Conservation (phyloP, 2,888 invertebrate species). For the Agrotis segetum region DNA sequence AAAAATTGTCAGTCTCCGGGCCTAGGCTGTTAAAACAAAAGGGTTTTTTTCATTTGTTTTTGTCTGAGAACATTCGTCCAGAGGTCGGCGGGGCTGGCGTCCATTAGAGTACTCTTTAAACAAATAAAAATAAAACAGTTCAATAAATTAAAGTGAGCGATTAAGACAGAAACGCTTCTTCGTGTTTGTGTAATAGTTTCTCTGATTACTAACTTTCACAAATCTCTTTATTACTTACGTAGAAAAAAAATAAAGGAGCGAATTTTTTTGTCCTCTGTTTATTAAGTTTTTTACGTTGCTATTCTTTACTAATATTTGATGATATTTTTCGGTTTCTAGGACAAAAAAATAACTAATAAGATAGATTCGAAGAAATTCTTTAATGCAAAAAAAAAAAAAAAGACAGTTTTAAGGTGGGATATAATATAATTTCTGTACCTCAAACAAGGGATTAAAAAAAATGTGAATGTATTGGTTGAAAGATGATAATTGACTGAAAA, state of each 20-base stretch:
- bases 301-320: background rate
- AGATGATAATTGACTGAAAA: too few relatives aligned
- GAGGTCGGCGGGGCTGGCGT: constrained; percentile 31
- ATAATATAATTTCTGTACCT: too few relatives aligned
- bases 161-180: constrained; percentile 38
- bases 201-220: constrained; percentile 40
- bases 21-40: constrained; percentile 43
- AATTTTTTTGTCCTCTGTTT: background rate
- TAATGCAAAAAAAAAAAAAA: background rate
- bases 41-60: constrained; percentile 44
- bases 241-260: background rate
- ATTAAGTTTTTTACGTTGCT: background rate
- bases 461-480: too few relatives aligned
- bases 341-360: background rate
- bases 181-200: constrained; percentile 27
- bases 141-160: constrained; percentile 39
- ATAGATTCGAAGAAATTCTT: background rate
- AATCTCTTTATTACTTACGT: constrained; percentile 3
- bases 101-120: constrained; percentile 45
- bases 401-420: too few relatives aligned
- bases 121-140: constrained; percentile 48
- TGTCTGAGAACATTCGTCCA: constrained; percentile 38
- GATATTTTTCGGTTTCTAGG: background rate
- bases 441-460: too few relatives aligned
- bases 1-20: constrained; percentile 30